Evolutionary conservation across 2,888 invertebrate species (phyloP).

Genomic region (Rugalucina vietnamica): DNA sequence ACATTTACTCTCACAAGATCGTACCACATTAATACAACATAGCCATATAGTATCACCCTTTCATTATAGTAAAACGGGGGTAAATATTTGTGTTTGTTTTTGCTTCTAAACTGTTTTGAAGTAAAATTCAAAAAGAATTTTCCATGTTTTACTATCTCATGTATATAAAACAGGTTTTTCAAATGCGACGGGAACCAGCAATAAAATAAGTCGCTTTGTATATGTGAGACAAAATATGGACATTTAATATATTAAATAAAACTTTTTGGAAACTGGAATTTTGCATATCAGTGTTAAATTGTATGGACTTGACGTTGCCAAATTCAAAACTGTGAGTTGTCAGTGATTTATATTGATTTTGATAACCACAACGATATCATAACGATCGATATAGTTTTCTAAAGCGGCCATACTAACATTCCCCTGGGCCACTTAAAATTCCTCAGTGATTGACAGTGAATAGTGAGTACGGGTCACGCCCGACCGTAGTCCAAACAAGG

Average conservation of each 20-base stretch:
- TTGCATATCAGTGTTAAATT: neutral
- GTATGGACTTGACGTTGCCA: neutral
- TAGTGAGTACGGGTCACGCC: slow-evolving; percentile 4
- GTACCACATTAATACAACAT: too few species aligned
- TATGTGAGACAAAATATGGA: neutral
- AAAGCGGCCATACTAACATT: neutral
- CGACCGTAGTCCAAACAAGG: neutral
- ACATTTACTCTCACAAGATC: too few species aligned
- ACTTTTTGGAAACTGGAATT: neutral
- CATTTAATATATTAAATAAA: neutral
- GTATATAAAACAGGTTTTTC: too few species aligned
- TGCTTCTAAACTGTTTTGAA: too few species aligned
- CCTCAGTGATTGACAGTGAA: too few species aligned
- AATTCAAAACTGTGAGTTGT: neutral
- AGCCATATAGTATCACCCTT: too few species aligned
- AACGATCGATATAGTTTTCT: neutral
- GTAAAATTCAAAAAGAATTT: too few species aligned
- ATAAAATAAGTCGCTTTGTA: neutral
- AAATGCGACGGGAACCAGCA: neutral
- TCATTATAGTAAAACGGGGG: too few species aligned
- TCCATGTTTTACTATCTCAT: too few species aligned
- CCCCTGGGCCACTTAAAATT: neutral
- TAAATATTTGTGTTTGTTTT: too few species aligned
- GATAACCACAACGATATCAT: neutral
- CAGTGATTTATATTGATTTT: neutral